A percentile compares a stretch with the other conserved stretches of the same genome.
phyloP scores from a whole-genome alignment of 2,888 invertebrate genomes.

The Ernsta delagoae region DNA sequence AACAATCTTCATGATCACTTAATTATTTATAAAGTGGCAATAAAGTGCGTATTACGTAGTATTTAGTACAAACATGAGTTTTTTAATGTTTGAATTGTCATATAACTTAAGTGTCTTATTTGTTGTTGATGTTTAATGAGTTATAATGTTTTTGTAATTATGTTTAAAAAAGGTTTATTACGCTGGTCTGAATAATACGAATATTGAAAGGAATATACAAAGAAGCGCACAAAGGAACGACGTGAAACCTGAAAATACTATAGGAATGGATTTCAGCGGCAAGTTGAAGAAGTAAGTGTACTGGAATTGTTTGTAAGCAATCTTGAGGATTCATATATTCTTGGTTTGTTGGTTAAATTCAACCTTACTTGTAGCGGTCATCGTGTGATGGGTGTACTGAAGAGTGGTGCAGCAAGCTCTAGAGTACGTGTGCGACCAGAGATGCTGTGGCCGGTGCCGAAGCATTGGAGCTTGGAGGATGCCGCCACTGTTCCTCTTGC shows the following conservation, averaged over 20 bases:
- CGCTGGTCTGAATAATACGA: not conserved
- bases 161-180: not conserved
- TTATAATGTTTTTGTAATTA: no score
- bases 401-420: constrained; percentile 79
- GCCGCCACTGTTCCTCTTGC: constrained; percentile 91
- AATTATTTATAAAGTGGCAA: no score
- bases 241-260: not conserved
- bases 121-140: no score
- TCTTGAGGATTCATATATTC: no score
- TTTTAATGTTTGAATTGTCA: no score
- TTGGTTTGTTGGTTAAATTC: no score
- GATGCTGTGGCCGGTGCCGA: constrained; percentile 87
- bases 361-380: constrained; percentile 39
- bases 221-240: not conserved
- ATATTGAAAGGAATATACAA: not conserved
- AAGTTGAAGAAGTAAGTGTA: not conserved
- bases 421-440: constrained; percentile 65
- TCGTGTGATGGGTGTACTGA: constrained; percentile 87
- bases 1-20: no score
- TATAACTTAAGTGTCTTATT: no score
- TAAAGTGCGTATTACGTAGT: no score
- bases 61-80: no score
- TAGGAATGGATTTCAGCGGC: not conserved
- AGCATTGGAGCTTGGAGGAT: constrained; percentile 88
- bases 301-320: no score